Conservation (phyloP, 2,888 invertebrate species). For the Biston betularia region DNA sequence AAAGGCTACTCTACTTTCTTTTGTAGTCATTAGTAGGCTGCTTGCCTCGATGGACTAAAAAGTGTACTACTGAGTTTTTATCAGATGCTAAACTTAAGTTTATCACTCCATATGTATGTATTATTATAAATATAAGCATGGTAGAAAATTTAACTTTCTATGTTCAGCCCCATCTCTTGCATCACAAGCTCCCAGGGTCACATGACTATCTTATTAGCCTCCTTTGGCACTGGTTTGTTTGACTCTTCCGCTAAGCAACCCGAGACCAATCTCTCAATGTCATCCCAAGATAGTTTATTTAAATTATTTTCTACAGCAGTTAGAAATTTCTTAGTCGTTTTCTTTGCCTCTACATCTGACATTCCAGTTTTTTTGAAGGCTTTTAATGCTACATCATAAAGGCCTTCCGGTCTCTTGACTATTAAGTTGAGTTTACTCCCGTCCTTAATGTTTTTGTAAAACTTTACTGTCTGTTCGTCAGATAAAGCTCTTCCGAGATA, state of each 20-base stretch:
- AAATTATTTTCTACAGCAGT: conserved; percentile 83
- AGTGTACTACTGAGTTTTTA: too few relatives aligned
- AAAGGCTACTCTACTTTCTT: too few relatives aligned
- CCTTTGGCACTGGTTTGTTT: conserved; percentile 50
- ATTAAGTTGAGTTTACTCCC: conserved; percentile 91
- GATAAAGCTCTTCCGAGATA: conserved; percentile 89
- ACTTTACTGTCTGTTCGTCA: conserved; percentile 89
- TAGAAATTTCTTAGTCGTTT: conserved; percentile 86
- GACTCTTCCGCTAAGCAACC: conserved; percentile 65
- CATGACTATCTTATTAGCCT: conserved; percentile 62
- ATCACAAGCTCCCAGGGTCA: conserved; percentile 48
- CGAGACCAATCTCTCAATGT: conserved; percentile 84
- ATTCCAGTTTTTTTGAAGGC: conserved; percentile 87
- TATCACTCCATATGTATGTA: neutral
- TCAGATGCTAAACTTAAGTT: neutral
- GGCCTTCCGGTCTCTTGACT: conserved; percentile 88
- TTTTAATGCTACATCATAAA: conserved; percentile 86
- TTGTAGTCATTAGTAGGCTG: too few relatives aligned
- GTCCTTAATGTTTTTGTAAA: conserved; percentile 90
- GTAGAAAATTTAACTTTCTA: neutral
- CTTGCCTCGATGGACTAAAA: too few relatives aligned
- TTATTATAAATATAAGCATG: neutral
- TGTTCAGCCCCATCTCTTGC: neutral
- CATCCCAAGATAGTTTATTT: conserved; percentile 85
- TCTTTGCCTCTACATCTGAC: conserved; percentile 88